Percentiles rank a stretch among this genome's conserved stretches.
phyloP scores from a whole-genome alignment of 2,113 vertebrate genomes.

The Myodes glareolus region DNA sequence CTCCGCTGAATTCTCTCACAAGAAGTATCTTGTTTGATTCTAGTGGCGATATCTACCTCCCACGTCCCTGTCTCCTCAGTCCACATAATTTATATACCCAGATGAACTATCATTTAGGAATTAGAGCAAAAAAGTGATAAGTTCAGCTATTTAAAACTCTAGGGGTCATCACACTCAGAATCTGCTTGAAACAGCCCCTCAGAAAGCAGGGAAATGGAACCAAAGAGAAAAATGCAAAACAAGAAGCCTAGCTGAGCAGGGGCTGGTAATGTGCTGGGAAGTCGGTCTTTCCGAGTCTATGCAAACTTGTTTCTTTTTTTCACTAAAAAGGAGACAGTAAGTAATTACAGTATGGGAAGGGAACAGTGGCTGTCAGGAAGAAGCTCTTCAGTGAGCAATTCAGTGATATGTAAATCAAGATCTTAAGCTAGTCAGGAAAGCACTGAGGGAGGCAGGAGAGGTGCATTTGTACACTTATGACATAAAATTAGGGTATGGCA shows the following conservation, averaged over 20 bases:
- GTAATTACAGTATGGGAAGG: not conserved
- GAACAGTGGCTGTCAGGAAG: not conserved
- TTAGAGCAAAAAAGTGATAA: not conserved
- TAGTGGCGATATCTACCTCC: not conserved
- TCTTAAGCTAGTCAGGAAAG: not conserved
- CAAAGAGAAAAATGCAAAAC: not conserved
- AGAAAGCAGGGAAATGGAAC: not conserved
- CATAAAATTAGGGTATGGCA: not conserved
- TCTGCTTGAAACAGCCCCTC: not conserved
- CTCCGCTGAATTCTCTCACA: not conserved
- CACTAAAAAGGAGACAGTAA: not conserved
- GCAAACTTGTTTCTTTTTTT: not conserved
- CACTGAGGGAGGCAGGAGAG: not conserved
- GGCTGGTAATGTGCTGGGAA: not conserved
- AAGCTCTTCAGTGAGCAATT: not conserved
- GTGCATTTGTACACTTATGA: not conserved
- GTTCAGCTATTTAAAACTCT: not conserved
- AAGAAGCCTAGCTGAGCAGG: not conserved
- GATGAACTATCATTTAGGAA: slow-evolving; percentile 27
- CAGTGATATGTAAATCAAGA: not conserved
- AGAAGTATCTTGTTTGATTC: not conserved
- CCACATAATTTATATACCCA: not conserved
- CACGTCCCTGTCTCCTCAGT: not conserved
- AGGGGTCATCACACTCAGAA: not conserved
- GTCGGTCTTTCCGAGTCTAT: not conserved